Base-by-base conservation (phyloP, 2,797 vertebrate genomes). In the Sebastolobus alascanus region DNA sequence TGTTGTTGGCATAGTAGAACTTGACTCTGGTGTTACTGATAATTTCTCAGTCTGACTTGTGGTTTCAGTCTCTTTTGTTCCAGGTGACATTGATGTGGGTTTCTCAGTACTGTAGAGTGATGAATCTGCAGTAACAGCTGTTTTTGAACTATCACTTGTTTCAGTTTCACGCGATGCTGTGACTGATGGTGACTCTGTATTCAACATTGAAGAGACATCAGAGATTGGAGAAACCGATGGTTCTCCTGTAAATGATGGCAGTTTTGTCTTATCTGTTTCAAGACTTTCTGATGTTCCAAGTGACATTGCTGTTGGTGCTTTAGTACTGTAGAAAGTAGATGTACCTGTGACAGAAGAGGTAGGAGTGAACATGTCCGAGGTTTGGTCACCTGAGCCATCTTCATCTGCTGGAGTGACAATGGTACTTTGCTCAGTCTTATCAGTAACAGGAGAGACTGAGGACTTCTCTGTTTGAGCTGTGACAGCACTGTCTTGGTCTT, bases 51-150 rank as follows among this genome's bases (percentile, higher is more conserved):
- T 46, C 4, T 50, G 1, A 20, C 9, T 64, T 13, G 52, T 69
- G 2, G 14, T 67, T 4, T 6, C 1, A 35, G 4, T 70, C 0
- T 35, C 18, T 12, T 54, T 1, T n/a, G 33, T 52, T 37, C 68
- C 60, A 40, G n/a, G 3, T 29, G 75, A 56, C 3, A 38, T 2
- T 67, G 69, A 2, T 6, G 20, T 79, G 31, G 68, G 72, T 82
- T 75, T 77, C 4, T 80, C 60, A 38, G 70, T 82, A 68, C 81
- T 91, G 50, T 33, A 63, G 0, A 78, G 31, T 8, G 60, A 83
- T 16, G 90, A 75, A 2, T 13, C 59, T 55, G 29, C 2, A 4
- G 60, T 59, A 2, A 38, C 8, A 69, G 20, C 14, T 29, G 29
- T 4, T 18, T 11, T 67, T 29, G 70, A 46, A 25, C 27, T 2